Percentiles rank a stretch among this genome's conserved stretches.
These are phyloP conservation scores for Stichopus chloronotus DNA, from an alignment of 35 echinoderm and acorn worm species.

Conservation along the genomic window DNA sequence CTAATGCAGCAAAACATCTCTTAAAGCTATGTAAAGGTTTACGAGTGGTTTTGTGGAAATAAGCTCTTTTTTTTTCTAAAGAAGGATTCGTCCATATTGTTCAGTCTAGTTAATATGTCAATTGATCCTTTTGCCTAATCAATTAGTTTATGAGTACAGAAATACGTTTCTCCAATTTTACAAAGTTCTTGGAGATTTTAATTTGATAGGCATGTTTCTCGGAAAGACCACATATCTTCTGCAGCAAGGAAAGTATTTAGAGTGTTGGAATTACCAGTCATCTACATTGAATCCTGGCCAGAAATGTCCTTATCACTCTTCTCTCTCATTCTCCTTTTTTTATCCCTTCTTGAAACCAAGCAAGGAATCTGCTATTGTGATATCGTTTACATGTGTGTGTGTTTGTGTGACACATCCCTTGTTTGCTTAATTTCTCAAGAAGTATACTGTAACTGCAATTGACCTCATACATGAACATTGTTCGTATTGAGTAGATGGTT, in stretches of 20 bases:
- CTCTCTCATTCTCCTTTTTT: background rate
- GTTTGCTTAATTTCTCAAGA: no score
- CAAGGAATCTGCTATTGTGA: no score
- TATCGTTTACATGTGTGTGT: no score
- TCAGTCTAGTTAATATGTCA: background rate
- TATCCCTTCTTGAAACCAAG: background rate
- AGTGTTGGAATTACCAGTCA: background rate
- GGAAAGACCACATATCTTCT: background rate
- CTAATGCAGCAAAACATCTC: slow-evolving; percentile 1
- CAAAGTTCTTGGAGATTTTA: slow-evolving; percentile 12
- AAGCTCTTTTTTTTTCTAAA: background rate
- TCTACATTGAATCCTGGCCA: background rate
- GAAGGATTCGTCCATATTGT: background rate
- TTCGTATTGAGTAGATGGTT: no score
- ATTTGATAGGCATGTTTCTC: background rate
- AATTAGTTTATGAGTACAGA: slow-evolving; percentile 1
- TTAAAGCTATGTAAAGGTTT: background rate
- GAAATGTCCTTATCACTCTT: background rate
- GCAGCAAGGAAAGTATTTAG: background rate
- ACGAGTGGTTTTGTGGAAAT: background rate
- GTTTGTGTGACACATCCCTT: no score
- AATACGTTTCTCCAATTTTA: background rate
- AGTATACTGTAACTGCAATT: no score
- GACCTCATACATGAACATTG: no score
- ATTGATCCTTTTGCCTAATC: background rate